Evolutionary conservation across 2,797 vertebrate genomes (phyloP).

Genomic region (Sylvilagus floridanus): DNA sequence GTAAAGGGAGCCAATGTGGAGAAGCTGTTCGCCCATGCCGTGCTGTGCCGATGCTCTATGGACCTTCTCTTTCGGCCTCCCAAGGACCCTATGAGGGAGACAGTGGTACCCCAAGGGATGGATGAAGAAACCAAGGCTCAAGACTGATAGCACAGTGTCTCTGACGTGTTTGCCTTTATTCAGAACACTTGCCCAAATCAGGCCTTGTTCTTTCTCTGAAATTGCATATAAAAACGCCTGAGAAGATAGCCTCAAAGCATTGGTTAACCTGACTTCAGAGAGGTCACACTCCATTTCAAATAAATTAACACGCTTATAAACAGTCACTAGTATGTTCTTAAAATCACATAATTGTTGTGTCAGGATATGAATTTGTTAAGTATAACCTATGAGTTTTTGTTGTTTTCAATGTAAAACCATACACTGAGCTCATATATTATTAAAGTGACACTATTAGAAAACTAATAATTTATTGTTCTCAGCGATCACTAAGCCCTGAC

Average conservation of each 20-base stretch:
- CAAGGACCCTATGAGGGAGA: neutral
- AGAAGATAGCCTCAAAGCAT: neutral
- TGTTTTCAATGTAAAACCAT: conserved; percentile 69
- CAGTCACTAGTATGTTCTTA: conserved; percentile 66
- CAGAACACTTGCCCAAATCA: neutral
- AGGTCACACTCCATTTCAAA: conserved; percentile 16
- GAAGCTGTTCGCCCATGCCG: neutral
- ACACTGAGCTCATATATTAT: conserved; percentile 67
- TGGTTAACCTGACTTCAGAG: conserved; percentile 53
- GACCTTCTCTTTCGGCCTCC: neutral
- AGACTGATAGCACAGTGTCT: neutral
- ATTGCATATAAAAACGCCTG: neutral
- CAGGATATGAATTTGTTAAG: conserved; percentile 75
- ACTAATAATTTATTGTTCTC: neutral
- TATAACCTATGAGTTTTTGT: conserved; percentile 71
- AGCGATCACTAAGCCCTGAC: neutral
- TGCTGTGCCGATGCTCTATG: neutral
- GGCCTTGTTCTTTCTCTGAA: neutral
- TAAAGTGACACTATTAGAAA: conserved; percentile 67
- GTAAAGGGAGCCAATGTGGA: neutral
- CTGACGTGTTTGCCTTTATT: neutral
- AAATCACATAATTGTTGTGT: conserved; percentile 67
- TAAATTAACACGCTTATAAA: conserved; percentile 69
- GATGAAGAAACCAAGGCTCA: neutral
- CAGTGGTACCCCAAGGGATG: neutral